These are phyloP conservation scores for Synaphobranchus kaupii DNA, from an alignment of 2,797 vertebrate species.

Conservation along the genomic window DNA sequence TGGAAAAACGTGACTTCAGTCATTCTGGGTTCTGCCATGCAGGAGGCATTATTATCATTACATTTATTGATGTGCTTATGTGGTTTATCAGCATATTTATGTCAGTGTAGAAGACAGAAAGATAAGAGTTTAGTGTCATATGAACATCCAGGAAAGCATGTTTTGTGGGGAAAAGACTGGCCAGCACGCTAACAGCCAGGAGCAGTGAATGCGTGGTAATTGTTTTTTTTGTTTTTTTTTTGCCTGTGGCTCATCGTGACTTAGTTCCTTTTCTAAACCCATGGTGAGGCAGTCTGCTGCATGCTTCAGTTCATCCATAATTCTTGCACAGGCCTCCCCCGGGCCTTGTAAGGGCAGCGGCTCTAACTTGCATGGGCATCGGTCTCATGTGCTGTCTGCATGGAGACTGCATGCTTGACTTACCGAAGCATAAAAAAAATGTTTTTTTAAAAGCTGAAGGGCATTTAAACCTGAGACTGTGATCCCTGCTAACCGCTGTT, in stretches of 20 bases:
- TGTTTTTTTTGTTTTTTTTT: background rate
- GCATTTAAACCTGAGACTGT: conserved; percentile 12
- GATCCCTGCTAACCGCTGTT: background rate
- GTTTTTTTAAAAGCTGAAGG: conserved; percentile 25
- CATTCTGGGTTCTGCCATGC: background rate
- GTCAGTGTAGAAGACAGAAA: background rate
- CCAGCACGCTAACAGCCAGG: background rate
- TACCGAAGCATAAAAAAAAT: conserved; percentile 37
- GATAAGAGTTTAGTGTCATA: background rate
- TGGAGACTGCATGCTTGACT: conserved; percentile 57
- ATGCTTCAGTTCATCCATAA: conserved; percentile 63
- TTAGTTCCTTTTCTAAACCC: background rate
- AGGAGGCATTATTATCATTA: background rate
- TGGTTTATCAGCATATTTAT: background rate
- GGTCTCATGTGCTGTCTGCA: conserved; percentile 55
- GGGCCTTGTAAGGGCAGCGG: conserved; percentile 52
- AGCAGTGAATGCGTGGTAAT: background rate
- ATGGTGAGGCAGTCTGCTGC: conserved; percentile 53
- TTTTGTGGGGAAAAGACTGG: background rate
- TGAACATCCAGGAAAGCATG: background rate
- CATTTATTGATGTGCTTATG: background rate
- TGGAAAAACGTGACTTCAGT: background rate
- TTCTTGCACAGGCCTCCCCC: conserved; percentile 33
- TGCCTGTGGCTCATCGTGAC: background rate
- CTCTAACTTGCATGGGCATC: conserved; percentile 90